A percentile compares a stretch with the other conserved stretches of the same genome.
These are phyloP conservation scores for Tympanoctomys barrerae DNA, from an alignment of 2,797 vertebrate species.

Conservation along the genomic window DNA sequence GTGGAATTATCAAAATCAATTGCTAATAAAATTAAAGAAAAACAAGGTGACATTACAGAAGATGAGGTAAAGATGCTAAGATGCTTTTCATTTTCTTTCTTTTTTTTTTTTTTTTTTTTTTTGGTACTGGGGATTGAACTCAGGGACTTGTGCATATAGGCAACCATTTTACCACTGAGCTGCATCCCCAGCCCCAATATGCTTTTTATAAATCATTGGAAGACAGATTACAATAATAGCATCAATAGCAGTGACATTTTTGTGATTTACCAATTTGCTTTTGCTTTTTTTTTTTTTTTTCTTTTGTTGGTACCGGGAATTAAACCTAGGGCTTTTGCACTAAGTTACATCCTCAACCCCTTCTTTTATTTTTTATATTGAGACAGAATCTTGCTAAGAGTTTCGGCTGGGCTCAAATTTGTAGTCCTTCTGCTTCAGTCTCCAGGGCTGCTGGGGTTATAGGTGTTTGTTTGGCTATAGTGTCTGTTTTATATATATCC, in stretches of 20 bases:
- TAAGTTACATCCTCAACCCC: not conserved
- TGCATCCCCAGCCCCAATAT: not conserved
- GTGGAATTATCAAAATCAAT: too few relatives aligned
- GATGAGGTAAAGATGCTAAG: conserved; percentile 92
- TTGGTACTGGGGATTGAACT: not conserved
- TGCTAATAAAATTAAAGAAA: too few relatives aligned
- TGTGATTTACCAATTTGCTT: conserved; percentile 24
- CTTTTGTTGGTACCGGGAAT: not conserved
- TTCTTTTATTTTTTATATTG: not conserved
- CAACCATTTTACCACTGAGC: not conserved
- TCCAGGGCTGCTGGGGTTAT: not conserved
- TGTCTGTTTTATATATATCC: not conserved
- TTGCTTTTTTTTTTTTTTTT: not conserved
- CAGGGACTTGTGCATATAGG: not conserved
- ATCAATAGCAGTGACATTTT: not conserved
- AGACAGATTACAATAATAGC: not conserved
- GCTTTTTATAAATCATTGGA: not conserved
- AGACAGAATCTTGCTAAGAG: not conserved
- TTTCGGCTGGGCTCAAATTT: not conserved
- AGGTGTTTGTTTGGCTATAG: not conserved
- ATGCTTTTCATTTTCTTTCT: not conserved
- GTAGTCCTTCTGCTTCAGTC: not conserved
- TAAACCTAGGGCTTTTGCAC: not conserved
- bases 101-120: too few relatives aligned
- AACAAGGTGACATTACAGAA: conserved; percentile 98